A percentile compares a stretch with the other conserved stretches of the same genome.
Conservation (phyloP, 2,888 invertebrate genomes). For the Abscondita cerata region DNA sequence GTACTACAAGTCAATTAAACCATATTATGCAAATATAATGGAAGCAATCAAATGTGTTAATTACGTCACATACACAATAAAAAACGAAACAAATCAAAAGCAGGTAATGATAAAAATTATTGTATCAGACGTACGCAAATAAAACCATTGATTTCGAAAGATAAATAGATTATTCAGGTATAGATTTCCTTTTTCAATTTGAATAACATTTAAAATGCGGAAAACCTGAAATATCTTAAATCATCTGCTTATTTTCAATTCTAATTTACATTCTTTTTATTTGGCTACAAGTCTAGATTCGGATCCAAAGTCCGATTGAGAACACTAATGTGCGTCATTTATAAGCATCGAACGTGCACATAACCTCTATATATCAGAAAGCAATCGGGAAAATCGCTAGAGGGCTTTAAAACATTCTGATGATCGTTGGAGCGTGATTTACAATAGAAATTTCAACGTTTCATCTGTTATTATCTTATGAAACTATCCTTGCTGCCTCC, state of each 20-base stretch:
- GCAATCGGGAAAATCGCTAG: slow-evolving; percentile 58
- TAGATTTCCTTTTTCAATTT: slow-evolving; percentile 18
- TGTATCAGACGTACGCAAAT: no score
- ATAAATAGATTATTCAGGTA: no score
- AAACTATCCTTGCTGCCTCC: slow-evolving; percentile 42
- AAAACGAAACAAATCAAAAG: no score
- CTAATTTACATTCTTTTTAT: slow-evolving; percentile 32
- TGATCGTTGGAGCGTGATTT: slow-evolving; percentile 55
- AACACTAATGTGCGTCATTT: slow-evolving; percentile 58
- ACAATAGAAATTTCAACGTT: slow-evolving; percentile 51
- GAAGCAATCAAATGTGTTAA: no score
- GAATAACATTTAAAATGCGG: slow-evolving; percentile 29
- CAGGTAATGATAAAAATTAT: no score
- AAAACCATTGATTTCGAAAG: no score
- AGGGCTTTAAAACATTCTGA: slow-evolving; percentile 59
- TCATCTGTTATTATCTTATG: slow-evolving; percentile 46
- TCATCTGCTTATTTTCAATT: slow-evolving; percentile 28
- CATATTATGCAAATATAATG: no score
- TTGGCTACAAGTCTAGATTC: slow-evolving; percentile 41
- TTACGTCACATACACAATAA: no score
- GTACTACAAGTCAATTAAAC: no score
- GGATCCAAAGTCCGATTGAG: slow-evolving; percentile 50
- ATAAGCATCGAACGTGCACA: slow-evolving; percentile 57
- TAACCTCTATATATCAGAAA: slow-evolving; percentile 59
- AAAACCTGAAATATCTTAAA: slow-evolving; percentile 28